Percentiles rank a stretch among this genome's conserved stretches.
phyloP scores from a whole-genome alignment of 2,797 vertebrate genomes.

The Myoxocephalus aenaeus region DNA sequence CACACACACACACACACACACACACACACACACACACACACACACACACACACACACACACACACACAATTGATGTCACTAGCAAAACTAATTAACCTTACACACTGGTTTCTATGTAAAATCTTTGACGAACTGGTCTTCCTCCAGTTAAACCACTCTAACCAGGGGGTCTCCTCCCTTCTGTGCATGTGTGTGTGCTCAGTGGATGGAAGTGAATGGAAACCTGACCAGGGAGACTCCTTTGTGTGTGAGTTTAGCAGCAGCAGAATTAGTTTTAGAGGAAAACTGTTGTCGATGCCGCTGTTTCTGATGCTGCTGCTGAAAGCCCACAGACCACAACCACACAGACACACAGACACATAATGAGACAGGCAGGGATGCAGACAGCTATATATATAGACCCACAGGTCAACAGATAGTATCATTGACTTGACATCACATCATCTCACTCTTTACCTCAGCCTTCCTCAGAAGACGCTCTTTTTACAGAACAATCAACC shows the following conservation, averaged over 20 bases:
- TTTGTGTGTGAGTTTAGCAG: constrained; percentile 54
- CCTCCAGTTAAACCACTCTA: constrained; percentile 49
- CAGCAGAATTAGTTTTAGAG: constrained; percentile 62
- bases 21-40: constrained; percentile 3
- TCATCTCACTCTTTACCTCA: not conserved
- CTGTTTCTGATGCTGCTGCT: constrained; percentile 56
- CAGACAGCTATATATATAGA: constrained; percentile 58
- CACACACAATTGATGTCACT: constrained; percentile 5
- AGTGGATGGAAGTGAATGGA: constrained; percentile 43
- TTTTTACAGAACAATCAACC: not conserved
- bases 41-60: not conserved
- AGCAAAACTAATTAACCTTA: constrained; percentile 9
- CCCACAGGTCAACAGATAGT: constrained; percentile 54
- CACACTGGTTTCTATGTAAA: constrained; percentile 11
- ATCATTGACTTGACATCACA: constrained; percentile 31
- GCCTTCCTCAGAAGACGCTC: not conserved
- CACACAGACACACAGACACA: constrained; percentile 31
- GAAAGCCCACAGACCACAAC: constrained; percentile 78
- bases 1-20: not conserved
- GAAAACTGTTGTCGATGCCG: constrained; percentile 67
- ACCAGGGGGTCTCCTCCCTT: constrained; percentile 52
- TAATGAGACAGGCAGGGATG: constrained; percentile 9
- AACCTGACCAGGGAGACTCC: constrained; percentile 73
- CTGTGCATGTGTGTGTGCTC: not conserved
- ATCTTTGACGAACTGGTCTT: constrained; percentile 2